Percentiles rank a stretch among this genome's conserved stretches.
Conservation (phyloP, 2,113 vertebrate species). For the Perognathus longimembris region DNA sequence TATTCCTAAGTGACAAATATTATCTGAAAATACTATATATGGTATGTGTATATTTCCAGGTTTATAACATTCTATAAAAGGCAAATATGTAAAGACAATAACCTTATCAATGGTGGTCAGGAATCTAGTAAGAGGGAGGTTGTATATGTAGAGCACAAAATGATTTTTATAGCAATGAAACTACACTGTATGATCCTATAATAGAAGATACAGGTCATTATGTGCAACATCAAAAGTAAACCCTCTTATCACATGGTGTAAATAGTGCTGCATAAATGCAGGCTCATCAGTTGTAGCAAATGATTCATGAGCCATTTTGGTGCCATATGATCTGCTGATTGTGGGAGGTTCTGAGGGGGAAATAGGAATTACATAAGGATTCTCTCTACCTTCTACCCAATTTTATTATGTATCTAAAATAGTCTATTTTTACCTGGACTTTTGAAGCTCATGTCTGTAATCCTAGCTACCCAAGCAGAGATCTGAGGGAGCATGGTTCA, state of each 20-base stretch:
- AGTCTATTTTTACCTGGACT: neutral
- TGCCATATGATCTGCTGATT: neutral
- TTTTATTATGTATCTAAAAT: neutral
- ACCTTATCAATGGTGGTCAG: neutral
- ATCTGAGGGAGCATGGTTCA: too few species aligned
- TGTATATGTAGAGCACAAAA: neutral
- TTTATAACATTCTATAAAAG: neutral
- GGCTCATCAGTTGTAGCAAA: neutral
- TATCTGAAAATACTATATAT: neutral
- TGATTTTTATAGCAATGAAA: neutral
- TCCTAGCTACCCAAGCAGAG: too few species aligned
- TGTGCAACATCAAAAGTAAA: neutral
- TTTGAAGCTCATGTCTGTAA: too few species aligned
- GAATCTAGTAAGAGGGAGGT: neutral
- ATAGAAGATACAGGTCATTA: too few species aligned
- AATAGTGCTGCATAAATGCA: neutral
- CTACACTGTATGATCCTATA: neutral
- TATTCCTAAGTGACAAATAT: neutral
- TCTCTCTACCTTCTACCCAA: neutral
- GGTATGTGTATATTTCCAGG: neutral
- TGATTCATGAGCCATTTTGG: neutral
- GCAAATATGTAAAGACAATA: neutral
- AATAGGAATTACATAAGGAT: neutral
- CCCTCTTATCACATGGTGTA: neutral
- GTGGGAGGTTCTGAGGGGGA: rapidly evolving